phyloP scores from a whole-genome alignment of 2,888 invertebrate species.

The Amphipoea oculea region DNA sequence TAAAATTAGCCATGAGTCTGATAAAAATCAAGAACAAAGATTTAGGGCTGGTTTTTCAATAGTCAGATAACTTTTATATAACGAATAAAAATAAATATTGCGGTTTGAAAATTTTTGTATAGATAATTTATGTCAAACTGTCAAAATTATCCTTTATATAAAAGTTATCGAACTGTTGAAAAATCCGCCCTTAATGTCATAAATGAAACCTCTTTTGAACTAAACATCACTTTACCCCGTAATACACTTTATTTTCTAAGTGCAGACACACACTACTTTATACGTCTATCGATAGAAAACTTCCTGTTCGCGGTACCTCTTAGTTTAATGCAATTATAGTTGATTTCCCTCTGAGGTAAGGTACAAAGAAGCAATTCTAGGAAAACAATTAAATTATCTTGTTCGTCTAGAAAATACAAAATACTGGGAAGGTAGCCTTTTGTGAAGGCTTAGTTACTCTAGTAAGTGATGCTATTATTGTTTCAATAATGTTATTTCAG shows the following conservation, averaged over 20 bases:
- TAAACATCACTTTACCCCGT: slow-evolving; percentile 5
- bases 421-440: neutral
- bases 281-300: slow-evolving; percentile 26
- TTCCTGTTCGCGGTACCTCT: slow-evolving; percentile 25
- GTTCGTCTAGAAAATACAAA: slow-evolving; percentile 10
- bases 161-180: too few species aligned
- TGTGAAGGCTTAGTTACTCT: neutral
- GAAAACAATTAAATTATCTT: slow-evolving; percentile 29
- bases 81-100: too few species aligned
- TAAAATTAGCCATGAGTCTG: neutral
- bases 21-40: slow-evolving; percentile 7
- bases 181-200: neutral
- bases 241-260: slow-evolving; percentile 23
- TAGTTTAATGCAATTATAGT: slow-evolving; percentile 47
- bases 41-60: neutral
- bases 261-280: slow-evolving; percentile 7
- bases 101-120: too few species aligned
- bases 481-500: neutral
- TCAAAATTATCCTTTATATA: too few species aligned
- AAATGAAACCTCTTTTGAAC: slow-evolving; percentile 2
- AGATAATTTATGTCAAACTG: too few species aligned
- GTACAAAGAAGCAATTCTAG: neutral
- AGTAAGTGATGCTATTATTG: neutral
- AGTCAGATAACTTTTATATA: too few species aligned
- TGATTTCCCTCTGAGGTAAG: slow-evolving; percentile 18